Evolutionary conservation across 2,888 invertebrate species (phyloP).

Genomic region (Macrosiphum euphorbiae): DNA sequence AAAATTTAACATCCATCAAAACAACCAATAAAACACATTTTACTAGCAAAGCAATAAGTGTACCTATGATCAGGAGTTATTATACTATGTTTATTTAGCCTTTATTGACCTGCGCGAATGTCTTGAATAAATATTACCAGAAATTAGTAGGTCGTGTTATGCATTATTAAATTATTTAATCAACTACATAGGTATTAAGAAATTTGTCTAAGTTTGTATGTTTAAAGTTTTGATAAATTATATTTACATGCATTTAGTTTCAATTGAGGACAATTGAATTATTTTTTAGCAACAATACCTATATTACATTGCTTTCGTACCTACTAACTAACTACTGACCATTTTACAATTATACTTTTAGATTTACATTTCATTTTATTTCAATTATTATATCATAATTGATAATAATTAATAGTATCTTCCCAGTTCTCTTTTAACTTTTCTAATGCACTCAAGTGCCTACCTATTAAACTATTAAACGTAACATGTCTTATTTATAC

Average conservation of each 20-base stretch:
- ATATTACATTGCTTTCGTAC: no score
- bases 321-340: no score
- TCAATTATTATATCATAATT: neutral
- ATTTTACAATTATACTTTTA: neutral
- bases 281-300: neutral
- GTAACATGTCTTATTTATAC: neutral
- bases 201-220: neutral
- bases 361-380: neutral
- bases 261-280: neutral
- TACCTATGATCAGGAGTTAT: neutral
- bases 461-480: neutral
- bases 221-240: neutral
- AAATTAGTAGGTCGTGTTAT: neutral
- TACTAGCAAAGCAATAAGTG: neutral
- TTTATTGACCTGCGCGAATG: conserved; percentile 11
- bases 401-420: neutral
- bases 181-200: neutral
- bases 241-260: neutral
- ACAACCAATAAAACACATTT: neutral
- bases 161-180: neutral
- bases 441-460: neutral
- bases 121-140: conserved; percentile 21
- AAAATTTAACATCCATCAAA: neutral
- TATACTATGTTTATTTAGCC: neutral
- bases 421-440: neutral